Conservation (phyloP, 2,888 invertebrate genomes). For the Diarsia mendica region DNA sequence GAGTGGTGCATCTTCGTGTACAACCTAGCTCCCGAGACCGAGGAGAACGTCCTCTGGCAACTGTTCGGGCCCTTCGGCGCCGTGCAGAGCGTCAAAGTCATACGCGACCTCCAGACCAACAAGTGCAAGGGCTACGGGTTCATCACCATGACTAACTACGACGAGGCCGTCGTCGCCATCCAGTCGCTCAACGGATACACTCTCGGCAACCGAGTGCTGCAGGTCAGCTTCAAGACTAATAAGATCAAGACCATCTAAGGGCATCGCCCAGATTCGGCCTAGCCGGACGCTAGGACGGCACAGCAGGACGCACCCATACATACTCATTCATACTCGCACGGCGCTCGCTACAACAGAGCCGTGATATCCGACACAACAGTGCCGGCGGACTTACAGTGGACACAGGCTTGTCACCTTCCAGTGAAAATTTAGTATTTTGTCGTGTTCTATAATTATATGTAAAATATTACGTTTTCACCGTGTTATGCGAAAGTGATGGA, state of each 20-base stretch:
- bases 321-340: slow-evolving; percentile 66
- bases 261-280: slow-evolving; percentile 82
- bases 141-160: slow-evolving; percentile 98
- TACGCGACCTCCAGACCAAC: slow-evolving; percentile 97
- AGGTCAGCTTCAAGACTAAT: slow-evolving; percentile 97
- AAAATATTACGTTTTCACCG: slow-evolving; percentile 68
- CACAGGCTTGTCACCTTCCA: slow-evolving; percentile 61
- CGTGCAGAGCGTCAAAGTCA: slow-evolving; percentile 97
- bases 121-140: slow-evolving; percentile 99
- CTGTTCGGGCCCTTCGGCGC: slow-evolving; percentile 98
- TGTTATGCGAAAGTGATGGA: slow-evolving; percentile 61
- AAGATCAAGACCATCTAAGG: slow-evolving; percentile 93
- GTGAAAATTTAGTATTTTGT: slow-evolving; percentile 67
- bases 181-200: slow-evolving; percentile 98
- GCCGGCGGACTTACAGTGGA: slow-evolving; percentile 50
- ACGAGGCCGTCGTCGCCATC: slow-evolving; percentile 97
- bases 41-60: slow-evolving; percentile 98
- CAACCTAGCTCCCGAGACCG: slow-evolving; percentile 98
- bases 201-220: slow-evolving; percentile 96
- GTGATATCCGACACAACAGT: slow-evolving; percentile 29
- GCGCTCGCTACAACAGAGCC: slow-evolving; percentile 37
- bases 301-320: slow-evolving; percentile 90
- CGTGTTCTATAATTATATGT: slow-evolving; percentile 60
- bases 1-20: slow-evolving; percentile 99
- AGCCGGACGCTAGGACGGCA: slow-evolving; percentile 89